These are phyloP conservation scores for Miniopterus natalensis DNA, from an alignment of 2,113 vertebrate genomes.

Conservation along the genomic window DNA sequence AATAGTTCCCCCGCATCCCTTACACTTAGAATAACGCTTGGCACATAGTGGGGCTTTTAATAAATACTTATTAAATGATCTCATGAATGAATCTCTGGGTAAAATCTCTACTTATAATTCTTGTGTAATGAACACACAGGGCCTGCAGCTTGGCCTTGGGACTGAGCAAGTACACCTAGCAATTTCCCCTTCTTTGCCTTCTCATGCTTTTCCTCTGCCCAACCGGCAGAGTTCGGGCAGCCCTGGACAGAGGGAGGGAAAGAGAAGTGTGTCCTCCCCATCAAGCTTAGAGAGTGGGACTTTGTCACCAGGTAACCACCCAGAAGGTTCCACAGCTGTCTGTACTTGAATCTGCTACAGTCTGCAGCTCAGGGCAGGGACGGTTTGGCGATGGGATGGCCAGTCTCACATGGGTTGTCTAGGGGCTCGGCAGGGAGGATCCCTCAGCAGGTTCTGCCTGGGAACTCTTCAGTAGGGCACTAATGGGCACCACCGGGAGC, in stretches of 20 bases:
- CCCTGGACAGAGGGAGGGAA: not conserved
- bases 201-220: not conserved
- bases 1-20: not conserved
- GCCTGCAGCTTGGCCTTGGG: not conserved
- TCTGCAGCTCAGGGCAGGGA: not conserved
- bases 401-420: not conserved
- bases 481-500: not conserved
- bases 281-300: not conserved
- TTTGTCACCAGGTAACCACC: not conserved
- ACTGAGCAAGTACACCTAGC: not conserved
- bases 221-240: constrained; percentile 1
- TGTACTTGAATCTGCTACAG: not conserved
- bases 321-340: not conserved
- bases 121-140: constrained; percentile 40
- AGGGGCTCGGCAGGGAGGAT: not conserved
- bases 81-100: not conserved
- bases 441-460: not conserved
- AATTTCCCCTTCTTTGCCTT: not conserved
- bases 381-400: not conserved
- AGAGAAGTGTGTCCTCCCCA: not conserved
- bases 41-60: not conserved
- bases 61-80: constrained; percentile 31
- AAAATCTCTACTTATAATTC: constrained; percentile 34
- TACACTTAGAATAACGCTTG: constrained; percentile 10
- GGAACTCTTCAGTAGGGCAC: not conserved